Conservation (phyloP, 2,113 vertebrate species). For the Sapayoa aenigma region DNA sequence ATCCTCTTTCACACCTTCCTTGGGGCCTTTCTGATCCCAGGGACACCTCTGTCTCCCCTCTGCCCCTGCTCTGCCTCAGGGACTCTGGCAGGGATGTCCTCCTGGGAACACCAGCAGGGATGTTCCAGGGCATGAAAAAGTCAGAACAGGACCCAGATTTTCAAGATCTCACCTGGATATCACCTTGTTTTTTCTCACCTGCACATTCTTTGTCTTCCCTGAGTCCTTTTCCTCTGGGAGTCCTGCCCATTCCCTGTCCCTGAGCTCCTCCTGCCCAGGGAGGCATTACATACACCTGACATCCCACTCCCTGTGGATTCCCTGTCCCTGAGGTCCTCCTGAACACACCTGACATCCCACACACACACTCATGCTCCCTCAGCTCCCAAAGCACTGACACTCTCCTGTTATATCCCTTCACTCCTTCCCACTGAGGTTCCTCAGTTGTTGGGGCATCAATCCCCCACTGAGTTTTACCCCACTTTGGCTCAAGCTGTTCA, state of each 20-base stretch:
- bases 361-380: neutral
- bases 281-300: neutral
- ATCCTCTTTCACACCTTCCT: neutral
- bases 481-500: accelerated
- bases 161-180: neutral
- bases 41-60: neutral
- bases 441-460: neutral
- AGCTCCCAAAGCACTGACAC: conserved; percentile 13
- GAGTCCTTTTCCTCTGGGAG: neutral
- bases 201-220: neutral
- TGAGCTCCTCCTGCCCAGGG: neutral
- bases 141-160: neutral
- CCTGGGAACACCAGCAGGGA: neutral
- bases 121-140: neutral
- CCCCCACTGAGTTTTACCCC: neutral
- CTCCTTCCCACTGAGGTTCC: neutral
- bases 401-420: conserved; percentile 1
- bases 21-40: neutral
- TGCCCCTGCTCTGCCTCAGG: neutral
- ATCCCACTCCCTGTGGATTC: neutral
- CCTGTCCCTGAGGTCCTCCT: conserved; percentile 55
- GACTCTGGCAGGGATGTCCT: neutral
- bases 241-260: neutral
- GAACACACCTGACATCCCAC: neutral
- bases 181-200: neutral